Percentiles rank a stretch among this genome's conserved stretches.
phyloP scores from a whole-genome alignment of 2,113 vertebrate species.

The Campylomormyrus numenius region DNA sequence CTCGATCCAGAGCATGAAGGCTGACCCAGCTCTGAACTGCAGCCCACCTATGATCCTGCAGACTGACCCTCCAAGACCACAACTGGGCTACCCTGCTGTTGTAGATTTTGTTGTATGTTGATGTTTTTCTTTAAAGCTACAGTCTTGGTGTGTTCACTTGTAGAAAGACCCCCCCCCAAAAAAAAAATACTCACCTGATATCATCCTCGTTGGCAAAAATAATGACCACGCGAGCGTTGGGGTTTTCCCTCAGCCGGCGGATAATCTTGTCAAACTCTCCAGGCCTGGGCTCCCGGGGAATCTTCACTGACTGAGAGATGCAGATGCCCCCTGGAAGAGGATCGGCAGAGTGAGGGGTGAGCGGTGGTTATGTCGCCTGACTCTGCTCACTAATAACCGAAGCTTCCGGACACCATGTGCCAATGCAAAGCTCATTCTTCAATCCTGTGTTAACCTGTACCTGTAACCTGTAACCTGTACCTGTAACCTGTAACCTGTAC shows the following conservation, averaged over 20 bases:
- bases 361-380: no score
- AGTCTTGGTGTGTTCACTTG: neutral
- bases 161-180: neutral
- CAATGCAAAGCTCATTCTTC: neutral
- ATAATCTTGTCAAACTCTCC: conserved; percentile 93
- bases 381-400: neutral
- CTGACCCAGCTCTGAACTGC: neutral
- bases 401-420: neutral
- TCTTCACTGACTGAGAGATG: conserved; percentile 90
- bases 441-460: neutral
- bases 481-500: neutral
- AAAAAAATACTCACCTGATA: conserved; percentile 67
- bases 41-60: neutral
- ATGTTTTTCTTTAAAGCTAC: neutral
- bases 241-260: conserved; percentile 80
- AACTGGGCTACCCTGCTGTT: neutral
- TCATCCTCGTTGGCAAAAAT: conserved; percentile 94
- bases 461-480: neutral
- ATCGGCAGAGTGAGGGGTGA: neutral
- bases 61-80: neutral
- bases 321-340: conserved; percentile 72
- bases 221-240: conserved; percentile 78
- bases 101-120: neutral
- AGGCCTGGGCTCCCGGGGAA: conserved; percentile 75
- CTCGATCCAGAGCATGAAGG: neutral